Percentiles rank a stretch among this genome's conserved stretches.
Conservation (phyloP, 2,113 vertebrate genomes). For the Tragelaphus scriptus region DNA sequence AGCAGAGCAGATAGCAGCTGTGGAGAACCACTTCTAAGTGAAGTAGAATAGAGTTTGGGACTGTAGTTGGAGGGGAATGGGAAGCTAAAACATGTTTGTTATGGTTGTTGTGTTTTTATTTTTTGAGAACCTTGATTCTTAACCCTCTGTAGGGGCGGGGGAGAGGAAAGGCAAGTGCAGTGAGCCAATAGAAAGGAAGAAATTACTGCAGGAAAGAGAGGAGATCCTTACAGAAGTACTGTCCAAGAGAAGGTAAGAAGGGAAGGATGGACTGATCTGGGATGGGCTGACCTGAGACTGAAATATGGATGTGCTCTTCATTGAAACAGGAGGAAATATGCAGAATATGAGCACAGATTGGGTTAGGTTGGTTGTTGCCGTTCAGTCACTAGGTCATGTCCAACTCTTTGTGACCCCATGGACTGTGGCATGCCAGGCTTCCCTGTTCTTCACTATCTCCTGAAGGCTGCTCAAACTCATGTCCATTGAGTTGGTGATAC, state of each 20-base stretch:
- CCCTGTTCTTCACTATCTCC: background rate
- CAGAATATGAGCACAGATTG: background rate
- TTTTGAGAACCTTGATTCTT: background rate
- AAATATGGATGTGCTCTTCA: background rate
- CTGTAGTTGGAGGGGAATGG: background rate
- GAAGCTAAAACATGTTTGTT: background rate
- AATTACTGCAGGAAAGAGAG: background rate
- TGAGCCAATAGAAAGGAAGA: background rate
- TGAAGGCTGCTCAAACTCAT: background rate
- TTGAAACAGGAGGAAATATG: background rate
- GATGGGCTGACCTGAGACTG: background rate
- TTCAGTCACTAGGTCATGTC: background rate
- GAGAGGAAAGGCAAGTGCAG: background rate
- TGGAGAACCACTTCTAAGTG: background rate
- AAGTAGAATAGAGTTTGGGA: background rate
- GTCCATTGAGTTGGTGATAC: background rate
- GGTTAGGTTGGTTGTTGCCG: background rate
- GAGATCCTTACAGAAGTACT: background rate
- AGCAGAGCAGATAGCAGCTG: background rate
- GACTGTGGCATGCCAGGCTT: background rate
- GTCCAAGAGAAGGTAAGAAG: background rate
- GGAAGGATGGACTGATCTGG: no score
- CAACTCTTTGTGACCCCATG: background rate
- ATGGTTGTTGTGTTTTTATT: background rate
- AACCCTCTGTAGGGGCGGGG: background rate